phyloP scores from a whole-genome alignment of 2,888 invertebrate genomes.

The Campoletis raptor region DNA sequence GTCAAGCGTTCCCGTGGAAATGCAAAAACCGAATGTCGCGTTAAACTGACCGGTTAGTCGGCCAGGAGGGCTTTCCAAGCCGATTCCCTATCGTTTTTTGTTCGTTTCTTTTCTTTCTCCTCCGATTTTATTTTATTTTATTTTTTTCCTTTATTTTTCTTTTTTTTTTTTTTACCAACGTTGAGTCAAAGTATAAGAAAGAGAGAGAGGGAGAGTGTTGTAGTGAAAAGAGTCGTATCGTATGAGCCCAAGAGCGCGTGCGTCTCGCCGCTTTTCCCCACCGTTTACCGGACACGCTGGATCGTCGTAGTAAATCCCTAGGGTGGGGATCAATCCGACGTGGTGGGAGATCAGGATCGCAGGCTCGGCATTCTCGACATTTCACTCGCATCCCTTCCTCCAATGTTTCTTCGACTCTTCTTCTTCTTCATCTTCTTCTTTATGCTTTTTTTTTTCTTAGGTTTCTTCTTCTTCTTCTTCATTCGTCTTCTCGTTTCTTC shows the following conservation, averaged over 20 bases:
- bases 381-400: slow-evolving; percentile 71
- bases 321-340: slow-evolving; percentile 41
- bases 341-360: slow-evolving; percentile 68
- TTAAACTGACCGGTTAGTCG: slow-evolving; percentile 81
- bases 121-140: slow-evolving; percentile 59
- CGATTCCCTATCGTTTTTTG: slow-evolving; percentile 15
- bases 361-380: slow-evolving; percentile 77
- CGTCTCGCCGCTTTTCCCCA: slow-evolving; percentile 66
- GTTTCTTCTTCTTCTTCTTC: slow-evolving; percentile 22
- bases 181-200: slow-evolving; percentile 37
- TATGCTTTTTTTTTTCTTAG: slow-evolving; percentile 21
- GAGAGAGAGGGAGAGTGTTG: slow-evolving; percentile 23
- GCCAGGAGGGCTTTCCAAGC: slow-evolving; percentile 80
- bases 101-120: slow-evolving; percentile 6
- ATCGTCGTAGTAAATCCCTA: neutral
- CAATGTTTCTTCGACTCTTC: slow-evolving; percentile 55
- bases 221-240: slow-evolving; percentile 42
- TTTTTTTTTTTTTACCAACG: slow-evolving; percentile 75
- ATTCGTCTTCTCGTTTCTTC: slow-evolving; percentile 32
- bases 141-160: slow-evolving; percentile 69
- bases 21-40: slow-evolving; percentile 83
- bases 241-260: slow-evolving; percentile 75
- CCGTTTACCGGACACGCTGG: slow-evolving; percentile 36
- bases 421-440: slow-evolving; percentile 61
- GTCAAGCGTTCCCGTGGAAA: slow-evolving; percentile 80